Percentiles rank a stretch among this genome's conserved stretches.
Evolutionary conservation across 2,888 invertebrate genomes (phyloP).

Genomic region (Drosophila nigritarsus): DNA sequence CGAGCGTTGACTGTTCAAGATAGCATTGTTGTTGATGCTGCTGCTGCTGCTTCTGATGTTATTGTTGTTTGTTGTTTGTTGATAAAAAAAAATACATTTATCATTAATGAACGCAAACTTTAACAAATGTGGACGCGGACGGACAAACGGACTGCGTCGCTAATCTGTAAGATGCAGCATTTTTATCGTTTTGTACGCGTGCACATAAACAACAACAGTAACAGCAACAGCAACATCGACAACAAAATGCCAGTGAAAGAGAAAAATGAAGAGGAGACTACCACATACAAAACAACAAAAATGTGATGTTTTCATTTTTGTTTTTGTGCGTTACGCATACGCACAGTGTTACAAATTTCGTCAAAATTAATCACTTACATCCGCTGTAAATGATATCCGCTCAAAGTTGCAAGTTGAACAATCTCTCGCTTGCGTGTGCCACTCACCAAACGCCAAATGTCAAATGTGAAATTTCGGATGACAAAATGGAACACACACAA

Average conservation of each 20-base stretch:
- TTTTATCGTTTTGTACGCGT: slow-evolving; percentile 28
- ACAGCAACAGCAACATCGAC: slow-evolving; percentile 9
- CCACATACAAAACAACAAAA: not conserved
- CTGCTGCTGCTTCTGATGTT: slow-evolving; percentile 7
- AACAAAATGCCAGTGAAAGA: not conserved
- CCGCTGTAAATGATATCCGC: slow-evolving; percentile 30
- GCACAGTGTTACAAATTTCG: slow-evolving; percentile 38
- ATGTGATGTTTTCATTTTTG: not conserved
- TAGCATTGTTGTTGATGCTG: slow-evolving; percentile 7
- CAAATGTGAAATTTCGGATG: slow-evolving; percentile 7
- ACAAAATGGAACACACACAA: not conserved
- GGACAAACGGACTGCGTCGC: not conserved
- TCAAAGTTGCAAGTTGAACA: not conserved
- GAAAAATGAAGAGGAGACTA: not conserved
- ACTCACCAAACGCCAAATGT: slow-evolving; percentile 4
- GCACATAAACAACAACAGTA: slow-evolving; percentile 49
- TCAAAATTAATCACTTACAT: slow-evolving; percentile 28
- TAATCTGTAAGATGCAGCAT: slow-evolving; percentile 33
- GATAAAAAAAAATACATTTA: slow-evolving; percentile 30
- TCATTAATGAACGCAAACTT: slow-evolving; percentile 21
- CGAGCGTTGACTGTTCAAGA: slow-evolving; percentile 18
- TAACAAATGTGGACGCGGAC: slow-evolving; percentile 20
- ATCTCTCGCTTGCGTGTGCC: slow-evolving; percentile 2
- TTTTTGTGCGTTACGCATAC: slow-evolving; percentile 39
- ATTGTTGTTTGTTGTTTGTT: slow-evolving; percentile 16